These are phyloP conservation scores for Rugalucina vietnamica DNA, from an alignment of 2,888 invertebrate genomes.

Conservation along the genomic window DNA sequence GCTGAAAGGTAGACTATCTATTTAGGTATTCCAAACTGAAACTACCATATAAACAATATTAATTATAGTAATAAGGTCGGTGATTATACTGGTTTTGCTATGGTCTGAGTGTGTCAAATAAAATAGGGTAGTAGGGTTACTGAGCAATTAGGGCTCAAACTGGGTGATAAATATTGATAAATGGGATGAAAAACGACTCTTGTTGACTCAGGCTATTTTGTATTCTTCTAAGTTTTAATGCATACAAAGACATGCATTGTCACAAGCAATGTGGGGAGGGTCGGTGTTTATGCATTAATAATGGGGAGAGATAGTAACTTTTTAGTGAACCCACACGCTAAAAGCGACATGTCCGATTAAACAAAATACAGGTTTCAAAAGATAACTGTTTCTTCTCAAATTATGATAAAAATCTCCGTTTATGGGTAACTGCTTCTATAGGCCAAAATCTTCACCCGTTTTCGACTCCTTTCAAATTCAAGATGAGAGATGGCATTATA, in stretches of 20 bases:
- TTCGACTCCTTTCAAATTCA: background rate
- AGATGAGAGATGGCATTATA: too few species aligned
- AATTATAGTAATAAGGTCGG: too few species aligned
- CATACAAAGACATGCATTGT: background rate
- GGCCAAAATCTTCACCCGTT: background rate
- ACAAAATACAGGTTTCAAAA: slow-evolving; percentile 1
- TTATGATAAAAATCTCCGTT: background rate
- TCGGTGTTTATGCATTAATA: background rate
- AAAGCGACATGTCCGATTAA: background rate
- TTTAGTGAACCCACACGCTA: background rate
- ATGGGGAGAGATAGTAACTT: background rate
- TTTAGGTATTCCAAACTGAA: too few species aligned
- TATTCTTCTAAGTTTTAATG: background rate
- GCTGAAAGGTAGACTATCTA: too few species aligned
- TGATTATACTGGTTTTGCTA: too few species aligned
- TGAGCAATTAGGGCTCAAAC: background rate
- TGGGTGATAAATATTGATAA: background rate
- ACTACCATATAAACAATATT: too few species aligned
- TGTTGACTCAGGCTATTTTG: background rate
- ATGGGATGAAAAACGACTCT: background rate
- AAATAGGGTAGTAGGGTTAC: background rate
- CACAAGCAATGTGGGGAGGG: background rate
- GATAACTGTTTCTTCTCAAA: background rate
- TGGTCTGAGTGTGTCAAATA: too few species aligned
- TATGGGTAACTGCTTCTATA: background rate